phyloP scores from a whole-genome alignment of 2,797 vertebrate species.

The Neosalanx taihuensis region DNA sequence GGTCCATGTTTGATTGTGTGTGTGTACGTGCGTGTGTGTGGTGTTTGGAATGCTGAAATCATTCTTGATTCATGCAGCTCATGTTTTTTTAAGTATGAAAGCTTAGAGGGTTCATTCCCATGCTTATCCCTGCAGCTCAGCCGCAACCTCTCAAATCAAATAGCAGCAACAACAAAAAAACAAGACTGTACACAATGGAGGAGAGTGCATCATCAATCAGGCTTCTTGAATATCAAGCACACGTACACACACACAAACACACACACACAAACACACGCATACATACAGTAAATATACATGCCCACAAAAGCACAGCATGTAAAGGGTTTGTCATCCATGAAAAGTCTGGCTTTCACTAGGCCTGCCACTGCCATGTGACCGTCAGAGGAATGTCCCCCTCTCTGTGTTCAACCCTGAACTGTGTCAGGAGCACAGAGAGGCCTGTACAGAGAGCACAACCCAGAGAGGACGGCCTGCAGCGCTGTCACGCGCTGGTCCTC shows the following conservation, averaged over 20 bases:
- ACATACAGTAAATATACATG: not conserved
- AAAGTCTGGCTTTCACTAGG: slow-evolving; percentile 28
- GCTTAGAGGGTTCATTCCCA: slow-evolving; percentile 24
- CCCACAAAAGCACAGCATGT: slow-evolving; percentile 21
- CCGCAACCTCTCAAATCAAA: not conserved
- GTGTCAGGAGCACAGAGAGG: slow-evolving; percentile 33
- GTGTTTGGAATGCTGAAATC: slow-evolving; percentile 19
- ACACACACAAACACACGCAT: not conserved
- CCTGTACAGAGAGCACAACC: slow-evolving; percentile 33
- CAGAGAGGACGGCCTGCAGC: slow-evolving; percentile 28
- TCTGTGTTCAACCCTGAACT: slow-evolving; percentile 42
- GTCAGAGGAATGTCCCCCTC: slow-evolving; percentile 53
- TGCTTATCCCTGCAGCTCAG: slow-evolving; percentile 19
- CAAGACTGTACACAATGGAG: no score
- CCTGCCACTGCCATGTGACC: slow-evolving; percentile 62
- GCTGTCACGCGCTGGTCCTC: slow-evolving; percentile 21
- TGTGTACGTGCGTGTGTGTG: not conserved
- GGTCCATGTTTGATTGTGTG: not conserved
- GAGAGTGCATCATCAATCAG: no score
- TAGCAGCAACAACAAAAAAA: no score
- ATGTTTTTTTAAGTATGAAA: slow-evolving; percentile 48
- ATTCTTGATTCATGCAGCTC: slow-evolving; percentile 45
- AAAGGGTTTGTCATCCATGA: slow-evolving; percentile 49
- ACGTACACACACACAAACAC: slow-evolving; percentile 22
- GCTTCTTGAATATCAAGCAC: slow-evolving; percentile 16